These are phyloP conservation scores for Caenorhabditis wallacei DNA, from an alignment of 2,888 invertebrate genomes.

Conservation along the genomic window DNA sequence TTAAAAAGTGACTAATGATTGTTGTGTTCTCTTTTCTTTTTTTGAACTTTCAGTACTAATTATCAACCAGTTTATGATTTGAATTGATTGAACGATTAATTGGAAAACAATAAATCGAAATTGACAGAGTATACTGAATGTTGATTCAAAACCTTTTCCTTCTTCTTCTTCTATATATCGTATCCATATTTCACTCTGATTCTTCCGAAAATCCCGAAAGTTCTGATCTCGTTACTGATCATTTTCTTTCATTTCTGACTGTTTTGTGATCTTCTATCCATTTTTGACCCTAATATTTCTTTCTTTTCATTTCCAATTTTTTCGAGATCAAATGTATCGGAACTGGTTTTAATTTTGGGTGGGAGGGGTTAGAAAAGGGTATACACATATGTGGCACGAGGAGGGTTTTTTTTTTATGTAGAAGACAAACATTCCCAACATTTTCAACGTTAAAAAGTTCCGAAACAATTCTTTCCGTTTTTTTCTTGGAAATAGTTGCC, in stretches of 20 bases:
- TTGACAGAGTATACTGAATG: background rate
- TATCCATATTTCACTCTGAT: background rate
- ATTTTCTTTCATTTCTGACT: background rate
- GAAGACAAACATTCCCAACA: conserved; percentile 32
- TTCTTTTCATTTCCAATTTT: conserved; percentile 20
- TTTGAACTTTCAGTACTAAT: conserved; percentile 36
- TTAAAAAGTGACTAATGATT: conserved; percentile 12
- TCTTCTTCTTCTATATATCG: background rate
- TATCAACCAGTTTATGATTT: conserved; percentile 32
- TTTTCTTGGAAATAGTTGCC: conserved; percentile 16
- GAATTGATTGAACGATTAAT: conserved; percentile 8
- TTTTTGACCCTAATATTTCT: conserved; percentile 4
- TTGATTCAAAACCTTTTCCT: background rate
- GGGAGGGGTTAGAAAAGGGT: conserved; percentile 9
- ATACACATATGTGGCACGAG: conserved; percentile 25
- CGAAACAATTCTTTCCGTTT: conserved; percentile 30
- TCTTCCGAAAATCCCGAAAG: no score
- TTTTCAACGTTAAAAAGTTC: conserved; percentile 36
- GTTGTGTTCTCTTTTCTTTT: conserved; percentile 3
- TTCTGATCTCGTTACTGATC: background rate
- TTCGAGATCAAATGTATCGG: conserved; percentile 29
- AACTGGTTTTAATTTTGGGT: conserved; percentile 45
- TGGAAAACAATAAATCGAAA: conserved; percentile 1
- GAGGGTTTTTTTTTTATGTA: conserved; percentile 21
- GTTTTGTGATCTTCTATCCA: conserved; percentile 12